Base-by-base conservation (phyloP, 2,888 invertebrate species). In the Tipula lateralis region DNA sequence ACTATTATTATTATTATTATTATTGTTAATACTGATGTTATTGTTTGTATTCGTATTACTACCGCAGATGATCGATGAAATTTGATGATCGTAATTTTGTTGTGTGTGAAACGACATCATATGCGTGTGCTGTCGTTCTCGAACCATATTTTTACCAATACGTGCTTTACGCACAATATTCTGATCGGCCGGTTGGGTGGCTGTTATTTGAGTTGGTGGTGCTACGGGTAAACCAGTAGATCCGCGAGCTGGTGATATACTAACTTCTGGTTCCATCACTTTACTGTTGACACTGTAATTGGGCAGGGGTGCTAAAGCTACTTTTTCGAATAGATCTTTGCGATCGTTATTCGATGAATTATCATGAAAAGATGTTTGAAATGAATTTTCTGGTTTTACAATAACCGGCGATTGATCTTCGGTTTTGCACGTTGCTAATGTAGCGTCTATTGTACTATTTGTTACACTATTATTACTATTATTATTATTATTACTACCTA, bases 131-230 rank as follows among this genome's bases (percentile, higher is more conserved):
- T 84, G 84, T 13, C 84, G 44, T 87, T 93, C 92, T 24, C 94
- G 90, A 7, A 94, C 94, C 93, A 94, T 94, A 32, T 92, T 93
- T 88, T 94, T 94, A 83, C 93, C 92, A 84, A 93, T 90, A 84
- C 93, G 90, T 32, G 92, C 92, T 87, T 92, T 92, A 44, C 92
- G 89, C 80, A 90, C 90, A 82, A 88, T 85, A 19, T 16, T 81
- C 13, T 82, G 80, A 29, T 84, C 85, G 9, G 66, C 34, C 39
- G 85, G 86, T 85, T 85, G 84, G 34, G 83, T 84, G 24, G 87
- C 84, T 66, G 85, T 85, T 12, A 86, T 84, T 29, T 86, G 86
- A n/a, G 90, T 90, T 19, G 92, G 92, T 86, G 93, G 93, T 0
- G 93, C 93, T 0, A 92, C 92, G 86, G 93, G 93, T 86, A 93